Conservation (phyloP, 2,113 vertebrate species). For the Verasper variegatus region DNA sequence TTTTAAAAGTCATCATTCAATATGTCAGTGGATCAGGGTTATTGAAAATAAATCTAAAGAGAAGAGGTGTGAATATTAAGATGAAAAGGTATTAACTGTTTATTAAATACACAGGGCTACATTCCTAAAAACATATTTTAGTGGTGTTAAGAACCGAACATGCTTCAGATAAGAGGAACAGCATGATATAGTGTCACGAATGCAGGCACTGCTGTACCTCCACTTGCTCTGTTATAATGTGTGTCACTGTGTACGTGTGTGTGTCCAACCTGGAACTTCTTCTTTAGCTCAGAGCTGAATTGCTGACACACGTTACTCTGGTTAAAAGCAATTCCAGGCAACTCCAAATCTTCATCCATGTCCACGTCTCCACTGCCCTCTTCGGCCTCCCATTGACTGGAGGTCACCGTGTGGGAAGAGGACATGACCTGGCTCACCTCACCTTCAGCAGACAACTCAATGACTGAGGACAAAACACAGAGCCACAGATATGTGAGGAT, state of each 20-base stretch:
- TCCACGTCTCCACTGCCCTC: slow-evolving; percentile 38
- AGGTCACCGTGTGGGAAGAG: slow-evolving; percentile 43
- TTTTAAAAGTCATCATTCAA: slow-evolving; percentile 2
- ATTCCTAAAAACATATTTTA: not conserved
- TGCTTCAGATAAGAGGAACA: not conserved
- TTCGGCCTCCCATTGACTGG: slow-evolving; percentile 59
- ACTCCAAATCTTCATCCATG: slow-evolving; percentile 49
- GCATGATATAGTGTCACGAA: not conserved
- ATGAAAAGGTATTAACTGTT: not conserved
- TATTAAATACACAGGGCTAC: not conserved
- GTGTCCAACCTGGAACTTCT: slow-evolving; percentile 84
- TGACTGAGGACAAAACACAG: slow-evolving; percentile 29
- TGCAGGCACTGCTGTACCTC: not conserved
- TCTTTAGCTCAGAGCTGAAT: slow-evolving; percentile 85
- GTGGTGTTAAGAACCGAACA: not conserved
- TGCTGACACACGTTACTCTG: slow-evolving; percentile 79
- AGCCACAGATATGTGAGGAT: not conserved
- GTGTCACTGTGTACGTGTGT: not conserved
- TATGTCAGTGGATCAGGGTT: not conserved
- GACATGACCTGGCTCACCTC: slow-evolving; percentile 51
- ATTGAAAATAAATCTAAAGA: not conserved
- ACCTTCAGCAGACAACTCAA: slow-evolving; percentile 42
- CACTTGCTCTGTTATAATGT: not conserved
- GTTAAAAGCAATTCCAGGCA: slow-evolving; percentile 30
- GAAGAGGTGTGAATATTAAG: not conserved